phyloP scores from a whole-genome alignment of 1,140 invertebrate genomes.

The Pseudomyrmex concolor region DNA sequence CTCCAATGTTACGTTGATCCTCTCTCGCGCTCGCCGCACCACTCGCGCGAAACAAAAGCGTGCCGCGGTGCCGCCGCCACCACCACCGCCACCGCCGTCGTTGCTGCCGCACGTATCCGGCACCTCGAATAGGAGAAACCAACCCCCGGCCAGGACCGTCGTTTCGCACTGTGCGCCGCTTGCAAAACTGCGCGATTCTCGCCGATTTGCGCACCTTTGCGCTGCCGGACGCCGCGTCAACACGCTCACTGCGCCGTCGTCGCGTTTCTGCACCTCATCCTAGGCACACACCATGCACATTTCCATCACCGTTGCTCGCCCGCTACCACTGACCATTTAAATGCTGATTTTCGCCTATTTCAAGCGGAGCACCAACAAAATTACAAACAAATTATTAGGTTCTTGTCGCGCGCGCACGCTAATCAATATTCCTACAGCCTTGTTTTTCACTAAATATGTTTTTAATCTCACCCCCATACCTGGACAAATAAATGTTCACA shows the following conservation, averaged over 20 bases:
- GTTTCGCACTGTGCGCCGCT: not conserved
- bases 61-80: not conserved
- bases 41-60: slow-evolving; percentile 44
- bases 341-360: not conserved
- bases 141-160: slow-evolving; percentile 47
- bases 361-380: no score
- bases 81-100: not conserved
- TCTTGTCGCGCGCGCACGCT: no score
- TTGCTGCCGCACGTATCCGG: not conserved
- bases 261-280: not conserved
- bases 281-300: not conserved
- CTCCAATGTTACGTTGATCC: slow-evolving; percentile 22
- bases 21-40: slow-evolving; percentile 14
- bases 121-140: slow-evolving; percentile 13
- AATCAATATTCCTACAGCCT: no score
- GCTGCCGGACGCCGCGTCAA: slow-evolving; percentile 29
- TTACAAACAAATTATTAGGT: no score
- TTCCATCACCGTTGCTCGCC: not conserved
- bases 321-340: not conserved
- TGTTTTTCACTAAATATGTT: no score
- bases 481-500: no score
- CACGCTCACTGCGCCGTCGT: slow-evolving; percentile 13
- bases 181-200: slow-evolving; percentile 38
- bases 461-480: no score
- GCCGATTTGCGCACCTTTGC: not conserved